Conservation (phyloP, 2,888 invertebrate genomes). For the Dichetophora obliterata region DNA sequence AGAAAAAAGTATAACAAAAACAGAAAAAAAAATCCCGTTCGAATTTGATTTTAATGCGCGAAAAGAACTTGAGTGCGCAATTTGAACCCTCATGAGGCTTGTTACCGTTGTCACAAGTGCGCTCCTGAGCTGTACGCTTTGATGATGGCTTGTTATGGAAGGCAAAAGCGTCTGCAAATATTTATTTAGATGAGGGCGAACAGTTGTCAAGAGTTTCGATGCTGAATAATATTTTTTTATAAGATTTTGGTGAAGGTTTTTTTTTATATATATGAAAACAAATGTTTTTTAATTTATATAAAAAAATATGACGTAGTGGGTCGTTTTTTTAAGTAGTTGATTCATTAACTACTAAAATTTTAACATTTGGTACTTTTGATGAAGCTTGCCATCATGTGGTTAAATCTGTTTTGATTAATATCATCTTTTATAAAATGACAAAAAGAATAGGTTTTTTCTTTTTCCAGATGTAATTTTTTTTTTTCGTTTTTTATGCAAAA, state of each 20-base stretch:
- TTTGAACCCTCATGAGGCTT: conserved; percentile 36
- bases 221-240: background rate
- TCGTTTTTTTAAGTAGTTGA: too few species aligned
- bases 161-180: conserved; percentile 21
- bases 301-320: too few species aligned
- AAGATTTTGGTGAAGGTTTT: background rate
- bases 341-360: too few species aligned
- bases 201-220: conserved; percentile 27
- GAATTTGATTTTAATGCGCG: conserved; percentile 66
- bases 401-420: too few species aligned
- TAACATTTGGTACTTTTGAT: too few species aligned
- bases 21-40: conserved; percentile 61
- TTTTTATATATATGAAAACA: background rate
- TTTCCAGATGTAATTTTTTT: too few species aligned
- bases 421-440: too few species aligned
- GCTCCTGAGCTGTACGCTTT: background rate
- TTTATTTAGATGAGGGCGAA: conserved; percentile 35
- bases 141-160: conserved; percentile 4
- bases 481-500: too few species aligned
- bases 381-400: too few species aligned
- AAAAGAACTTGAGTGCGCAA: conserved; percentile 61
- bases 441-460: too few species aligned
- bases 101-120: conserved; percentile 24
- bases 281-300: background rate
- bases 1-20: conserved; percentile 3